Conservation (phyloP, 2,888 invertebrate genomes). For the Morpho achilles region DNA sequence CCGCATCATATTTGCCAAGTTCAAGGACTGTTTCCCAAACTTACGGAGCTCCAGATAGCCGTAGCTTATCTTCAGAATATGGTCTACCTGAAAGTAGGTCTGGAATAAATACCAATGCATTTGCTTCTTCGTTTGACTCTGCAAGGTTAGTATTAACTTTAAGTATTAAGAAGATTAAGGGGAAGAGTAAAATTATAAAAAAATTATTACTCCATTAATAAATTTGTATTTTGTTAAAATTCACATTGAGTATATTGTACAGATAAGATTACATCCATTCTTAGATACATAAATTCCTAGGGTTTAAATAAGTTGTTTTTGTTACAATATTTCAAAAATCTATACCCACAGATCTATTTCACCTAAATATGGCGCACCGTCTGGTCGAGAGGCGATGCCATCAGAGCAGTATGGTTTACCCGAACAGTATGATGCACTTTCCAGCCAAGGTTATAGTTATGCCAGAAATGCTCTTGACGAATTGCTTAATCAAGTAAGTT, state of each 20-base stretch:
- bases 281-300: no score
- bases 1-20: constrained; percentile 42
- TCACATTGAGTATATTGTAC: no score
- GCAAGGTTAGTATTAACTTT: constrained; percentile 38
- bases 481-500: constrained; percentile 48
- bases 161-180: no score
- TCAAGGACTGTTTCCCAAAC: constrained; percentile 41
- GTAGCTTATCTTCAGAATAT: constrained; percentile 56
- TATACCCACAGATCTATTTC: constrained; percentile 42
- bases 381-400: constrained; percentile 54
- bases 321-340: not conserved
- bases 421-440: constrained; percentile 63
- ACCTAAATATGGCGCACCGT: constrained; percentile 50
- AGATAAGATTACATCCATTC: no score
- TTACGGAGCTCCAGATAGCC: constrained; percentile 37
- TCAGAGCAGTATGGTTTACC: constrained; percentile 66
- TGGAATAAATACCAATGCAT: constrained; percentile 53
- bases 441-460: constrained; percentile 50
- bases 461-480: constrained; percentile 53
- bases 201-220: no score
- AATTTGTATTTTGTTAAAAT: no score
- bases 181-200: no score
- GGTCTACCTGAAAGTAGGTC: constrained; percentile 58
- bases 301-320: not conserved
- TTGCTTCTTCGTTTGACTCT: constrained; percentile 52